Evolutionary conservation across 2,888 invertebrate species (phyloP).

Genomic region (Pollenia labialis): DNA sequence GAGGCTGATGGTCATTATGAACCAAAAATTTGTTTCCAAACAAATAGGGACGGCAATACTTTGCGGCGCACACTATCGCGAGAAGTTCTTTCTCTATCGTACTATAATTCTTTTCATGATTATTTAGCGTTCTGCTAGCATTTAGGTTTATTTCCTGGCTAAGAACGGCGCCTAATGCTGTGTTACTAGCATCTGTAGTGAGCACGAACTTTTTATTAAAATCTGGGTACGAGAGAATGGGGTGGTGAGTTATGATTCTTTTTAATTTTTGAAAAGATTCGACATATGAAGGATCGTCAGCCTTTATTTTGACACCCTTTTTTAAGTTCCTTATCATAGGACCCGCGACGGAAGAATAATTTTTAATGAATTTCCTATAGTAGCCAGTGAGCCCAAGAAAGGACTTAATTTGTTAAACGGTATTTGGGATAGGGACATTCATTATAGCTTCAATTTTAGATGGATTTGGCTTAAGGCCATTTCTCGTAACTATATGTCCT

Average conservation of each 20-base stretch:
- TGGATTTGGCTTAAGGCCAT: constrained; percentile 9
- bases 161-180: constrained; percentile 12
- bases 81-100: constrained; percentile 62
- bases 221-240: constrained; percentile 8
- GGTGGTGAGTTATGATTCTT: background rate
- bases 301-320: background rate
- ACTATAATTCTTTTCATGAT: constrained; percentile 51
- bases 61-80: constrained; percentile 45
- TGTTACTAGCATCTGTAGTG: constrained; percentile 31
- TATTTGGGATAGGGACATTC: background rate
- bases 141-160: background rate
- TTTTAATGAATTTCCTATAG: background rate
- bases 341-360: background rate
- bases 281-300: background rate
- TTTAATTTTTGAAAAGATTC: constrained; percentile 11
- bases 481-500: constrained; percentile 8
- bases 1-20: background rate
- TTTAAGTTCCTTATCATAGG: too few relatives aligned
- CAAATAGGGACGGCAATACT: constrained; percentile 3
- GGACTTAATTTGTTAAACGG: constrained; percentile 1
- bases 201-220: constrained; percentile 29
- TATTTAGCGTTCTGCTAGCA: constrained; percentile 29
- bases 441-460: constrained; percentile 7
- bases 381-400: constrained; percentile 20
- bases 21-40: constrained; percentile 15